Percentiles rank a stretch among this genome's conserved stretches.
Evolutionary conservation across 1,140 invertebrate species (phyloP).

Genomic region (Formica exsecta): DNA sequence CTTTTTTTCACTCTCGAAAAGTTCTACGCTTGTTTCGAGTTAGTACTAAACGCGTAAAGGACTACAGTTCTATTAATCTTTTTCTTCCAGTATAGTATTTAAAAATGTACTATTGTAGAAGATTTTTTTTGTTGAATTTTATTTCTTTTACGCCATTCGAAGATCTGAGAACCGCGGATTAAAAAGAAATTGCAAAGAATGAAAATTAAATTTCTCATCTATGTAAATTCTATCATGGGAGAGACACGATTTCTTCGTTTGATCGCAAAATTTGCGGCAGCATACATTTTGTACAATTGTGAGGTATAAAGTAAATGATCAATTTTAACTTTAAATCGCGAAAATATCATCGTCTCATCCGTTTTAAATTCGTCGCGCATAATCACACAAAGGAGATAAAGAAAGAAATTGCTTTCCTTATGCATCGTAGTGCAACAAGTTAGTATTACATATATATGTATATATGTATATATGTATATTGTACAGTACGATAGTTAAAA

Average conservation of each 20-base stretch:
- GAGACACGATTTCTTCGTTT: not conserved
- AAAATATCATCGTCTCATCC: not conserved
- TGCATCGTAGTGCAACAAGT: slow-evolving; percentile 17
- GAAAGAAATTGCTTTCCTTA: slow-evolving; percentile 1
- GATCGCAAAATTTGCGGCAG: not conserved
- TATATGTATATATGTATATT: slow-evolving; percentile 24
- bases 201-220: not conserved
- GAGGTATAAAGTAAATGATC: not conserved
- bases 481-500: slow-evolving; percentile 49
- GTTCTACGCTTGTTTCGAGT: not conserved
- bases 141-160: no score
- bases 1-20: not conserved
- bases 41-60: not conserved
- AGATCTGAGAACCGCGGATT: not conserved
- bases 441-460: slow-evolving; percentile 24
- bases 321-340: slow-evolving; percentile 7
- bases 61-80: not conserved
- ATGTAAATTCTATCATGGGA: not conserved
- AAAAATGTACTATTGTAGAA: not conserved
- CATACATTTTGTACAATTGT: slow-evolving; percentile 23
- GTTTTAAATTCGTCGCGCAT: slow-evolving; percentile 9
- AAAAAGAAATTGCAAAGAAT: not conserved
- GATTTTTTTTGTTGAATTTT: not conserved
- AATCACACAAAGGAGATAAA: slow-evolving; percentile 26
- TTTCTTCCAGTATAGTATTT: not conserved